Conservation (phyloP, 1,140 invertebrate species). For the Paraescarpia echinospica region DNA sequence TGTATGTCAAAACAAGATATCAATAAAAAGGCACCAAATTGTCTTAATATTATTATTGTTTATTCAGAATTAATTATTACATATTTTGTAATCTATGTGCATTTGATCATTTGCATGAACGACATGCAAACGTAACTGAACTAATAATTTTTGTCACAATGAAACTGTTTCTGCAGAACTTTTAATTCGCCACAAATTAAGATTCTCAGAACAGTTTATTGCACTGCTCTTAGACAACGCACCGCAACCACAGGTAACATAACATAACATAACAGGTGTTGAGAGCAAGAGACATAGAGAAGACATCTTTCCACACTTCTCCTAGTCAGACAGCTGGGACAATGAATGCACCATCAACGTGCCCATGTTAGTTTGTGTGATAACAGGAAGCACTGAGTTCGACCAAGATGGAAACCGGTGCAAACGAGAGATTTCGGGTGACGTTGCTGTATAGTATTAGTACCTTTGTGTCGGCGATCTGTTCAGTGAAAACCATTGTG, state of each 20-base stretch:
- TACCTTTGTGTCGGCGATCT: not conserved
- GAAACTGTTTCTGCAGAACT: not conserved
- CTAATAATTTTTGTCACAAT: not conserved
- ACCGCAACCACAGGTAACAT: not conserved
- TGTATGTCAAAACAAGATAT: not conserved
- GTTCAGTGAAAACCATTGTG: slow-evolving; percentile 90
- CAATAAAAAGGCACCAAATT: not conserved
- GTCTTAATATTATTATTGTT: not conserved
- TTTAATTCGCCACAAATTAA: not conserved
- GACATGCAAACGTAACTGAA: not conserved
- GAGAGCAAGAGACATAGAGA: not conserved
- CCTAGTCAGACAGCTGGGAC: not conserved
- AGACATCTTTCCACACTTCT: not conserved
- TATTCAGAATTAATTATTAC: not conserved
- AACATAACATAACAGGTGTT: not conserved
- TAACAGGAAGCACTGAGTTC: not conserved
- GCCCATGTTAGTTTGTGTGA: not conserved
- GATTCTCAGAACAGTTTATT: not conserved
- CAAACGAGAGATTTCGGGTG: not conserved
- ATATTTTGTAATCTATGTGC: too few relatives aligned
- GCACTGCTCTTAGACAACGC: not conserved
- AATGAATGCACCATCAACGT: not conserved
- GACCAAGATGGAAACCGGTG: not conserved
- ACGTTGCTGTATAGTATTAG: not conserved
- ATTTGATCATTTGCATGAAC: too few relatives aligned